Conservation (phyloP, 2,113 vertebrate genomes). For the Butastur rufipennis region DNA sequence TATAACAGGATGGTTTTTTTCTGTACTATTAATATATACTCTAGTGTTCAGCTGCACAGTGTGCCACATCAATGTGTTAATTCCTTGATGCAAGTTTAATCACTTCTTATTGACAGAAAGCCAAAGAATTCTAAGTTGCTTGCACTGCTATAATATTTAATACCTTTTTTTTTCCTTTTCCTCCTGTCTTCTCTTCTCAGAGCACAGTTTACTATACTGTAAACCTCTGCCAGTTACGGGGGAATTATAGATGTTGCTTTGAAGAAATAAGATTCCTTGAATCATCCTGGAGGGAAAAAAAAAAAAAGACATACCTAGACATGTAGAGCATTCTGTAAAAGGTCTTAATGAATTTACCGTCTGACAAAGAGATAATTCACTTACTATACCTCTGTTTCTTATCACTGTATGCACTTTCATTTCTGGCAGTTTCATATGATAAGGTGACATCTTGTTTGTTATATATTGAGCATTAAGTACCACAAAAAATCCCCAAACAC, state of each 20-base stretch:
- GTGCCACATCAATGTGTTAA: background rate
- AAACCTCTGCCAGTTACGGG: background rate
- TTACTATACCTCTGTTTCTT: background rate
- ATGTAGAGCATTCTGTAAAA: background rate
- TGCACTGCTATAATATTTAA: background rate
- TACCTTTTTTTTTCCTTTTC: background rate
- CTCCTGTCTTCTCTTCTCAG: background rate
- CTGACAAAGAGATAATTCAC: background rate
- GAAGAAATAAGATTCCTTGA: background rate
- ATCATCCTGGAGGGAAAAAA: background rate
- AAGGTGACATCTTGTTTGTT: background rate
- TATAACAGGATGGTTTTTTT: background rate
- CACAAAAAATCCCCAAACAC: background rate
- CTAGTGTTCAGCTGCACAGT: background rate
- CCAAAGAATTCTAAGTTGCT: slow-evolving; percentile 1
- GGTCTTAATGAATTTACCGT: background rate
- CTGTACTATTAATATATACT: background rate
- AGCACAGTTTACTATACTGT: background rate
- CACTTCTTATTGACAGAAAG: slow-evolving; percentile 11
- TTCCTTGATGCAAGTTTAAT: slow-evolving; percentile 37
- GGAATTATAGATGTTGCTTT: background rate
- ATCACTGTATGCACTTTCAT: background rate
- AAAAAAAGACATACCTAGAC: background rate
- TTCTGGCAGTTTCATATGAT: background rate
- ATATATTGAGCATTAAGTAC: background rate